Percentiles rank a stretch among this genome's conserved stretches.
phyloP scores from a whole-genome alignment of 2,888 invertebrate genomes.

The Cataglyphis livida region DNA sequence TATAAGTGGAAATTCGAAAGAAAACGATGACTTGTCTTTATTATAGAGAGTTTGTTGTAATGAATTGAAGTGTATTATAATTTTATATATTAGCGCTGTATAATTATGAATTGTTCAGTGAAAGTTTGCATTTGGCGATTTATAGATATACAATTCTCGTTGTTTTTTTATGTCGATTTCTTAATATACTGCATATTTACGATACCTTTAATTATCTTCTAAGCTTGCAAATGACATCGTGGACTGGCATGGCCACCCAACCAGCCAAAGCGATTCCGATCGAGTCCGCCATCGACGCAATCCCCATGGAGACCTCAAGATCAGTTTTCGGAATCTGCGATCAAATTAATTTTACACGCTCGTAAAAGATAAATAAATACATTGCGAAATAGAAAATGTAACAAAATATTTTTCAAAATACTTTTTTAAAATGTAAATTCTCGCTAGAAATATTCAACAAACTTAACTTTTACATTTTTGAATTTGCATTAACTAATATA shows the following conservation, averaged over 20 bases:
- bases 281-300: slow-evolving; percentile 91
- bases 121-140: neutral
- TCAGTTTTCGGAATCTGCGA: slow-evolving; percentile 86
- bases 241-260: slow-evolving; percentile 90
- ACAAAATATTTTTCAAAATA: neutral
- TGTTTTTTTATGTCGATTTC: neutral
- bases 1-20: slow-evolving; percentile 94
- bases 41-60: neutral
- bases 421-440: neutral
- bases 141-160: neutral
- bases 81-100: neutral
- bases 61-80: neutral
- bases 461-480: neutral
- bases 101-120: neutral
- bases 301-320: slow-evolving; percentile 90
- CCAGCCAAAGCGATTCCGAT: slow-evolving; percentile 93
- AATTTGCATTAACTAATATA: neutral
- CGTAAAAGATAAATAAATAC: neutral
- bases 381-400: neutral
- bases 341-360: neutral
- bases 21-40: slow-evolving; percentile 88
- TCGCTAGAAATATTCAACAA: neutral
- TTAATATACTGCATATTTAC: neutral
- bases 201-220: slow-evolving; percentile 53
- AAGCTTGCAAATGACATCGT: slow-evolving; percentile 90